Evolutionary conservation across 1,140 invertebrate genomes (phyloP), one percentile per base, ranked within the genome.

Genomic region (Pogonomyrmex barbatus): DNA sequence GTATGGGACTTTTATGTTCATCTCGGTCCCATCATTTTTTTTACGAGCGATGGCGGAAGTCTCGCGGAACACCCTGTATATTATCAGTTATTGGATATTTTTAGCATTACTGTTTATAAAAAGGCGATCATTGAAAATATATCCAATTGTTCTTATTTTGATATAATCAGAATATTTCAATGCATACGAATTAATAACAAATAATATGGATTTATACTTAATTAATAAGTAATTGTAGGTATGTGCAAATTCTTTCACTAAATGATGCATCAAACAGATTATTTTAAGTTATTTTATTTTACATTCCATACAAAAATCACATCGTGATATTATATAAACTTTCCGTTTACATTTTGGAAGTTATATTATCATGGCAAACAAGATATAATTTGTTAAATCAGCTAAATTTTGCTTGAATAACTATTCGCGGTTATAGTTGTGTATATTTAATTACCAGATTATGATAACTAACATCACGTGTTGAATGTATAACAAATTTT

Each of bases 401-500:
- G 10, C 17, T 83, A 5, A 83, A 75, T 75, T 83, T n/a, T n/a
- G n/a, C 6, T 12, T 39, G 60, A 84, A 76, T 63, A 77, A 71
- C 82, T 63, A 63, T 12, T 60, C 56, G n/a, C 33, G n/a, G 9
- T 50, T 77, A 12, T 76, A 52, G 33, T 10, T 50, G 4, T 30
- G 54, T 63, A 77, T 77, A 77, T 33, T 84, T 77, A 65, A 84
- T 84, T 63, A 84, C 24, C 39, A 33, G 73, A 63, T 84, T 84
- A 77, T 77, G 58, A 47, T 84, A 52, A 84, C 70, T 63, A 84
- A 63, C 82, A 77, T 77, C 71, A 77, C 6, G 58, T 6, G 24
- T 50, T 77, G 56, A 77, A 76, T 77, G 58, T 76, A 76, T 84
- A 84, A 84, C 67, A 71, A 82, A 82, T 82, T 58, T 58, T 58